Base-by-base conservation (phyloP, 2,113 vertebrate genomes). In the Climacteris rufus region DNA sequence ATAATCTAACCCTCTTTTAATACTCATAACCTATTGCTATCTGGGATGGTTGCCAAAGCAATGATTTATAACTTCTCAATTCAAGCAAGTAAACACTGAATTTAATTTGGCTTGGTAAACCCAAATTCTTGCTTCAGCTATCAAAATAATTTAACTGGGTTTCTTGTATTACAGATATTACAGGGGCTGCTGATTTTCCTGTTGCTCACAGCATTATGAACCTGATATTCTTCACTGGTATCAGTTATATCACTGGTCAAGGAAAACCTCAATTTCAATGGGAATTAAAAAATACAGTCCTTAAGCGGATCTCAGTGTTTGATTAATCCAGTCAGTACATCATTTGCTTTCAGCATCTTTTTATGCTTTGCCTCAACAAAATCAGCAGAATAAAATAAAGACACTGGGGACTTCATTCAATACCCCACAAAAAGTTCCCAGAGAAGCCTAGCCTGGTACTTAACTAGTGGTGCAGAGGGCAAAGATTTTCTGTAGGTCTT, bases 1-100 rank as follows among this genome's bases (percentile, higher is more conserved):
- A 84, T 92, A 96, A 84, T 70, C 63, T 87, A 95, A 85, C 97
- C 47, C 79, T 76, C 49, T 87, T 94, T 94, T 78, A 96, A 87
- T 92, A 52, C 27, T 82, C 68, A 92, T 65, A 96, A 57, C n/a
- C 53, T 90, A 59, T 81, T 96, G 25, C 37, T 95, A 27, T 89
- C 85, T 90, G 87, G 87, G 74, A 89, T 89, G 23, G 50, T 75
- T 87, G 72, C 85, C 79, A 96, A 90, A 95, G 15, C 57, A 89
- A 89, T 90, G 79, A 94, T 69, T 94, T 68, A 82, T 70, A 93
- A 91, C 44, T 90, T 89, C 49, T 94, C 64, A 76, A 66, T 96
- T 95, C 94, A 88, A 37, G 6, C 61, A 95, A 76, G 28, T 88
- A 95, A 97, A 93, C 23, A 84, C 50, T 49, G 50, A 83, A 94